Evolutionary conservation across 1,140 invertebrate genomes (phyloP).

Genomic region (Drosophila bocki): DNA sequence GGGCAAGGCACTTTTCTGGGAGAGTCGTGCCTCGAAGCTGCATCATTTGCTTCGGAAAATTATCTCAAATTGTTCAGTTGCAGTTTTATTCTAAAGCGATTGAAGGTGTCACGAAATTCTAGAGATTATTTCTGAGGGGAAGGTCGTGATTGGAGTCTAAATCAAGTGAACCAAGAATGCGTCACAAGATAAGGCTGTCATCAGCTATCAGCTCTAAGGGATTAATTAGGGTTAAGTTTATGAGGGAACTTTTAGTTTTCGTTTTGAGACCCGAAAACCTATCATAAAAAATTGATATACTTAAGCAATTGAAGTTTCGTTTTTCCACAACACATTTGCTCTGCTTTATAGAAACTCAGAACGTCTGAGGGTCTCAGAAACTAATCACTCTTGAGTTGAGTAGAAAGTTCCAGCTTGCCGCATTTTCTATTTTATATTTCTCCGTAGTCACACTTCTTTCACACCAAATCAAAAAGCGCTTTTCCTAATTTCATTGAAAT

Average conservation of each 20-base stretch:
- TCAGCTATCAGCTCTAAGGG: conserved; percentile 2
- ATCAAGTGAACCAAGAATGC: not conserved
- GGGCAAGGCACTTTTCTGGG: conserved; percentile 32
- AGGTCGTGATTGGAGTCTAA: conserved; percentile 1
- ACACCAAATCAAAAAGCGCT: conserved; percentile 15
- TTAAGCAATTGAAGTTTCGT: not conserved
- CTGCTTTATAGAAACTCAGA: not conserved
- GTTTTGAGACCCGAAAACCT: not conserved
- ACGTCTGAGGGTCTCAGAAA: conserved; percentile 1
- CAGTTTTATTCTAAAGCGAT: conserved; percentile 14
- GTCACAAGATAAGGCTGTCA: conserved; percentile 17
- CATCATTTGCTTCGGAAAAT: conserved; percentile 14
- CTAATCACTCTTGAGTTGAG: conserved; percentile 1
- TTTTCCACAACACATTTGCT: not conserved
- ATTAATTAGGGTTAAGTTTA: conserved; percentile 37
- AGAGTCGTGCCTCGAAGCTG: conserved; percentile 28
- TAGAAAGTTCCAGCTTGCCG: conserved; percentile 12
- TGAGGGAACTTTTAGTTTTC: not conserved
- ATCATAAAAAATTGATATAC: too few species aligned
- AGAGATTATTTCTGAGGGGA: conserved; percentile 11
- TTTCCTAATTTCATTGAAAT: conserved; percentile 60
- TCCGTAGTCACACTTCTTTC: conserved; percentile 15
- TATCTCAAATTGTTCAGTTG: conserved; percentile 27
- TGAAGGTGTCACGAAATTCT: conserved; percentile 16
- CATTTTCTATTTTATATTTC: not conserved